A percentile compares a stretch with the other conserved stretches of the same genome.
phyloP scores from a whole-genome alignment of 1,140 invertebrate species.

The Drosophila ohnishii region DNA sequence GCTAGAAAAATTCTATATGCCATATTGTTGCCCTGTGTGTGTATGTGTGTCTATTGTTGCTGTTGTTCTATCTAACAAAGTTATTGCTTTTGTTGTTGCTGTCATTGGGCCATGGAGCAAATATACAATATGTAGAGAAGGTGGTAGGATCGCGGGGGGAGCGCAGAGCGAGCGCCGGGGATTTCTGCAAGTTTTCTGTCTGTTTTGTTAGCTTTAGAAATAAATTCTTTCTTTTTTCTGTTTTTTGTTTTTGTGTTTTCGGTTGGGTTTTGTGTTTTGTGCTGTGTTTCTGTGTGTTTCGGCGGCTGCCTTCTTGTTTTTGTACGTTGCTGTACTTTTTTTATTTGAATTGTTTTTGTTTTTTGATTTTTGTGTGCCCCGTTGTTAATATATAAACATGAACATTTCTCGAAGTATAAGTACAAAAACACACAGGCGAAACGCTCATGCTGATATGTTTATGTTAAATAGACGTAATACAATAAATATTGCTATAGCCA shows the following conservation, averaged over 20 bases:
- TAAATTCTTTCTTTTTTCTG: constrained; percentile 48
- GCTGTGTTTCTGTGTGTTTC: constrained; percentile 34
- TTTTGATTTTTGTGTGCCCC: constrained; percentile 16
- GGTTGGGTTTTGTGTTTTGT: constrained; percentile 32
- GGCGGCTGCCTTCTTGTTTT: constrained; percentile 46
- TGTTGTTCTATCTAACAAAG: constrained; percentile 77
- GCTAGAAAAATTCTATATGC: constrained; percentile 71
- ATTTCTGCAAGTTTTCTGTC: constrained; percentile 78
- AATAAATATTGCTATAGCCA: constrained; percentile 68
- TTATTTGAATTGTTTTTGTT: constrained; percentile 14
- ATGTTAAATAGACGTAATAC: constrained; percentile 78
- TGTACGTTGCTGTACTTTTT: constrained; percentile 75
- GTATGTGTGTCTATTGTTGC: constrained; percentile 56
- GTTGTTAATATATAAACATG: constrained; percentile 45
- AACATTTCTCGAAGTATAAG: constrained; percentile 37
- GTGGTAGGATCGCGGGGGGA: neutral
- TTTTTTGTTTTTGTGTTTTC: constrained; percentile 53
- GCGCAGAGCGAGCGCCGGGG: constrained; percentile 37
- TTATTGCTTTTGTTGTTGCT: constrained; percentile 68
- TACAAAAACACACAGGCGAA: constrained; percentile 26
- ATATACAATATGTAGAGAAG: constrained; percentile 15
- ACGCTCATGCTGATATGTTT: constrained; percentile 49
- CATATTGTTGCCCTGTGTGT: constrained; percentile 57
- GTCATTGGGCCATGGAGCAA: constrained; percentile 53
- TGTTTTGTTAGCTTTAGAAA: constrained; percentile 80